Conservation (phyloP, 2,113 vertebrate species). For the Megalops atlanticus region DNA sequence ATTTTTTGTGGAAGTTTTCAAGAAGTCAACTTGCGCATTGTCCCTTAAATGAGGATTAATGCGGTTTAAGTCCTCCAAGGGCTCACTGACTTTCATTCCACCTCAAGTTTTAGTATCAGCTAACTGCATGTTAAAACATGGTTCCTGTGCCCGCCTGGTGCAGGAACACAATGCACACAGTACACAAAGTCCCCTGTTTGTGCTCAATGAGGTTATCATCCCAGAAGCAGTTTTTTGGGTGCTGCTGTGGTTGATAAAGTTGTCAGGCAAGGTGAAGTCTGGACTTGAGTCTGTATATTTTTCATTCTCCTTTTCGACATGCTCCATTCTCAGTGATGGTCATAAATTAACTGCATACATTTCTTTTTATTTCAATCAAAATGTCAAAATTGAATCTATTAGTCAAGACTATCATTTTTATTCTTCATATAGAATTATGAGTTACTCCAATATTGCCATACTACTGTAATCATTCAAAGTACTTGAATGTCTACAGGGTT, state of each 20-base stretch:
- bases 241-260: not conserved
- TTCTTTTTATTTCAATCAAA: not conserved
- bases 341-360: not conserved
- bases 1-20: slow-evolving; percentile 36
- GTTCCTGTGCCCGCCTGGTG: not conserved
- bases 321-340: not conserved
- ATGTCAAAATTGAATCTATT: not conserved
- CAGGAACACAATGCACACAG: not conserved
- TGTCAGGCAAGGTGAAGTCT: no score
- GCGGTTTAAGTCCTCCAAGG: not conserved
- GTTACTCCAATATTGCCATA: not conserved
- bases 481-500: not conserved
- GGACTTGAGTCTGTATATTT: no score
- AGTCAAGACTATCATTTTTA: not conserved
- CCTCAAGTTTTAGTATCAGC: not conserved
- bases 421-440: not conserved
- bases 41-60: not conserved
- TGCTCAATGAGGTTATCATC: not conserved
- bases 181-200: not conserved
- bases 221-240: not conserved
- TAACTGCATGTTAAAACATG: not conserved
- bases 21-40: slow-evolving; percentile 23
- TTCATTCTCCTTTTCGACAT: not conserved
- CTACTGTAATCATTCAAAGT: not conserved
- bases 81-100: not conserved